Evolutionary conservation across 2,113 vertebrate species (phyloP), one percentile per base, ranked within the genome.

Genomic region (Noturus placidus): DNA sequence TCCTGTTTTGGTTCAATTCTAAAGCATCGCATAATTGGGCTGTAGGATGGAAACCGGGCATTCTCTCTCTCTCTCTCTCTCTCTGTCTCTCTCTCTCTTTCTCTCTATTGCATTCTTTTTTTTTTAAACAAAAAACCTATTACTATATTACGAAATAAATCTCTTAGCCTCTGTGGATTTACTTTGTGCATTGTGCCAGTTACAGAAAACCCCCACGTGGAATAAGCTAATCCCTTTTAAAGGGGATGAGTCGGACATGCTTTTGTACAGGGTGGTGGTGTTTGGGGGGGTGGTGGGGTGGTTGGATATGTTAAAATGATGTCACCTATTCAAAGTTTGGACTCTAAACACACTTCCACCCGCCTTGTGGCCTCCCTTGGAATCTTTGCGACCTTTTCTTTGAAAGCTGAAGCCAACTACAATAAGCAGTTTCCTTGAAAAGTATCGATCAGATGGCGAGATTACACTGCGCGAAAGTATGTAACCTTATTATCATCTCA

Each of bases 391-490:
- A 81, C 67, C 80, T 91, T 92, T 72, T 42, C 70, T 50, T 77
- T 27, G 42, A n/a, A 27, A 50, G 42, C 25, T 27, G 42, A 52
- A 27, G 10, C 42, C 93, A 92, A 93, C 91, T 90, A 91, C 91
- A 94, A 95, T 90, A 95, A 93, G 93, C 92, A 92, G 91, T 92
- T 89, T 92, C 91, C 88, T 82, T 90, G 87, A 92, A 90, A 92
- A 94, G 92, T 91, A 91, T 92, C 93, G 92, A 95, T 93, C 94
- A 93, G 92, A 93, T 91, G 89, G 88, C 87, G 83, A 92, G 93
- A 94, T 94, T 93, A 93, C 94, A 93, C 90, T 85, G 86, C 92
- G 94, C 91, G 91, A 92, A 94, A 94, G 94, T 93, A 93, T 91
- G 92, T 89, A 92, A 94, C 94, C 94, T 92, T 91, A 93, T 94